Evolutionary conservation across 2,888 invertebrate genomes (phyloP).

Genomic region (Polymixis flavicincta): DNA sequence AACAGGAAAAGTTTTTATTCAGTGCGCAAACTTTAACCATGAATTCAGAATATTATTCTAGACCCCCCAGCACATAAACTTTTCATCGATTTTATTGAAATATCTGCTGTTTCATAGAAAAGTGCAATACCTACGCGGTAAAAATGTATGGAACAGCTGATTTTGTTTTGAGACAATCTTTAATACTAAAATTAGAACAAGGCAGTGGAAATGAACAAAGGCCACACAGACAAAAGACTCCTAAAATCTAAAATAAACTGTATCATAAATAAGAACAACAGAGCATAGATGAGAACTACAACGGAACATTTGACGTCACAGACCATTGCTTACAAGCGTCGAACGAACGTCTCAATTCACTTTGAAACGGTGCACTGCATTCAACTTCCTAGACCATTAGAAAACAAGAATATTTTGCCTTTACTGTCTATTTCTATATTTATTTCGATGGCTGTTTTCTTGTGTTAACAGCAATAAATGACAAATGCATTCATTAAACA

Average conservation of each 20-base stretch:
- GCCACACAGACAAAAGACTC: slow-evolving; percentile 1
- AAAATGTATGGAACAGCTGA: no score
- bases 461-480: neutral
- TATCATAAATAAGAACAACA: slow-evolving; percentile 32
- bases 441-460: neutral
- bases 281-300: slow-evolving; percentile 40
- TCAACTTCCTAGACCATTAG: slow-evolving; percentile 25
- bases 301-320: slow-evolving; percentile 60
- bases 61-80: no score
- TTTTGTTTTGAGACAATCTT: no score
- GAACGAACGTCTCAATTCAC: slow-evolving; percentile 68
- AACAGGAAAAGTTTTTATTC: no score
- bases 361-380: slow-evolving; percentile 41
- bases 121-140: no score
- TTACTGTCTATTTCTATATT: neutral
- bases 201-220: neutral
- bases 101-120: no score
- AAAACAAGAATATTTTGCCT: slow-evolving; percentile 1
- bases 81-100: no score
- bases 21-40: no score
- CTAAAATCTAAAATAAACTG: slow-evolving; percentile 11
- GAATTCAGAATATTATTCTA: no score
- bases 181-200: neutral
- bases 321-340: slow-evolving; percentile 65
- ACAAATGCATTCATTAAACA: neutral